phyloP scores from a whole-genome alignment of 2,113 vertebrate genomes.

The Plecturocebus donacophilus region DNA sequence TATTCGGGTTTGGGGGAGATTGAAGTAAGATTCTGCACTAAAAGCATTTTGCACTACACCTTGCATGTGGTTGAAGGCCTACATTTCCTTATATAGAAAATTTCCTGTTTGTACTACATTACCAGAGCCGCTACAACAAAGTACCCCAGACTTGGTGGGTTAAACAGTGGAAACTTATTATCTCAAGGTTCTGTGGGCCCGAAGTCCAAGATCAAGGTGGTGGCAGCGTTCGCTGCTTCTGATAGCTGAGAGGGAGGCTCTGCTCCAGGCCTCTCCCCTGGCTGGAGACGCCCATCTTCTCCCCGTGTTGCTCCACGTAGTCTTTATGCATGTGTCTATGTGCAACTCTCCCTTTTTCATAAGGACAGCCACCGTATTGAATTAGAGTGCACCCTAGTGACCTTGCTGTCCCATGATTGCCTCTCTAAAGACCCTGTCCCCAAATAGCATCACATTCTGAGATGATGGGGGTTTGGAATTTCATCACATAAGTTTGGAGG shows the following conservation, averaged over 20 bases:
- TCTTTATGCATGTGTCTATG: no score
- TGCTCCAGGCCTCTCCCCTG: not conserved
- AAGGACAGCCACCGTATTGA: rapidly evolving
- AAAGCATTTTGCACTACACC: not conserved
- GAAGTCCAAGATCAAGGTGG: not conserved
- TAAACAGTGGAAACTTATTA: not conserved
- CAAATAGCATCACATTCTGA: not conserved
- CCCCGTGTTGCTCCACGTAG: rapidly evolving
- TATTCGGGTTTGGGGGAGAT: no score
- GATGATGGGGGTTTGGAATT: not conserved
- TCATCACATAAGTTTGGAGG: not conserved
- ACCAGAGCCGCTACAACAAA: not conserved
- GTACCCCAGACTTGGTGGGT: not conserved
- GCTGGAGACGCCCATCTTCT: not conserved
- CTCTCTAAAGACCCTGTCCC: not conserved
- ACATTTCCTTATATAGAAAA: rapidly evolving
- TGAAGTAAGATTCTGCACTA: no score
- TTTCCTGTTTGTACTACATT: no score
- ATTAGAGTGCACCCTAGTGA: not conserved
- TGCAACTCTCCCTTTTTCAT: not conserved
- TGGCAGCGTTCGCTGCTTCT: rapidly evolving
- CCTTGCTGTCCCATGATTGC: not conserved
- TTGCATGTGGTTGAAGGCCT: rapidly evolving
- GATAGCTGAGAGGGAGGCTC: rapidly evolving
- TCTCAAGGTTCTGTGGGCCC: rapidly evolving